Base-by-base conservation (phyloP, 2,888 invertebrate genomes). In the Agrenia bidenticulata region DNA sequence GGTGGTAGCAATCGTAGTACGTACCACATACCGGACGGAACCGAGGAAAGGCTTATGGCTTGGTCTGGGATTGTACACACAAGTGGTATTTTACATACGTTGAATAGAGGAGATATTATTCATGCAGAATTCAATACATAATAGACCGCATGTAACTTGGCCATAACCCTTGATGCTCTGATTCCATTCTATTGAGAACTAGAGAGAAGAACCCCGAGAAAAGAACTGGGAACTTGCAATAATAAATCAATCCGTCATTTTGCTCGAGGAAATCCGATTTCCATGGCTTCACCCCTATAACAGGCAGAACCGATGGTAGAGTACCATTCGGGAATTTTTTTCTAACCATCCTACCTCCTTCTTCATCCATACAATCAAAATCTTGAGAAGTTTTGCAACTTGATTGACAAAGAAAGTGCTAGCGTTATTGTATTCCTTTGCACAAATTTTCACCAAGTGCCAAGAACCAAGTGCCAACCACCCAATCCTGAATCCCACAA, bases 231-330 rank as follows among this genome's bases (percentile, higher is more conserved):
- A 57, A 57, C 21, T 57, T 57, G 41, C 56, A 57, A 39, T 57
- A 57, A 57, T 57, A 57, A 57, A 57, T 57, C 56, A 57, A 57
- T 57, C 56, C 41, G 39, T 57, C 56, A 57, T 37, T 57, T 57
- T 57, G 56, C 56, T 41, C 11, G 19, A 39, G 56, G 56, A 57
- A 57, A 57, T 57, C 39, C 17, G 56, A 57, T 57, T 57, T 57
- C 41, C 37, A 57, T 32, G 41, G 32, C 54, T 54, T 54, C n/a
- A n/a, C 5, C 11, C 11, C 32, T 11, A 11, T 32, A 32, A 32
- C 5, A 32, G 11, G 5, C n/a, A n/a, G n/a, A n/a, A n/a, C n/a
- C n/a, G n/a, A n/a, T n/a, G n/a, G n/a, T n/a, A n/a, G n/a, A n/a
- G n/a, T n/a, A n/a, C n/a, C n/a, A n/a, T n/a, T 32, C 32, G 4